Percentiles rank a stretch among this genome's conserved stretches.
These are phyloP conservation scores for Nomada flava DNA, from an alignment of 2,888 invertebrate genomes.

Conservation along the genomic window DNA sequence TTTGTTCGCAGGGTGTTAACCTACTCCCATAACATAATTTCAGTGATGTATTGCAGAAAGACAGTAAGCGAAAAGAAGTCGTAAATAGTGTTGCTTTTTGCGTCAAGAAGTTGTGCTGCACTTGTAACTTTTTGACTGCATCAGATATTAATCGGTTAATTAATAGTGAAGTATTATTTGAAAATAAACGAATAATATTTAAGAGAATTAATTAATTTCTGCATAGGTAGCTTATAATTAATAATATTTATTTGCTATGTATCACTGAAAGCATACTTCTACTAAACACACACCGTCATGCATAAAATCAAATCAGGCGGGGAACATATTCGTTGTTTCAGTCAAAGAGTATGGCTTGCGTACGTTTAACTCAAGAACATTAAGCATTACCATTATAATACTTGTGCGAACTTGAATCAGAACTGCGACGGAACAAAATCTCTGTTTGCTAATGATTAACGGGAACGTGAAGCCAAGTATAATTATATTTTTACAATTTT, in stretches of 20 bases:
- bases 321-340: constrained; percentile 62
- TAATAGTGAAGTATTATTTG: neutral
- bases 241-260: neutral
- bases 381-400: too few relatives aligned
- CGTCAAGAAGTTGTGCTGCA: neutral
- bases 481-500: too few relatives aligned
- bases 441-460: too few relatives aligned
- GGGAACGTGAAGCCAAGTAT: too few relatives aligned
- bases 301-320: constrained; percentile 37
- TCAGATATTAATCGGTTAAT: neutral
- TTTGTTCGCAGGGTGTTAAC: too few relatives aligned
- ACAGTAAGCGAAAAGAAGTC: too few relatives aligned
- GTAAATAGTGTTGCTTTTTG: neutral
- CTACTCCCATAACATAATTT: too few relatives aligned
- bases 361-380: too few relatives aligned
- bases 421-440: too few relatives aligned
- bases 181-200: neutral
- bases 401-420: too few relatives aligned
- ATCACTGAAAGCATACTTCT: constrained; percentile 17
- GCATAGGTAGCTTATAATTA: neutral
- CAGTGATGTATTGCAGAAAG: too few relatives aligned
- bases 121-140: too few relatives aligned
- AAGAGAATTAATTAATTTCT: neutral
- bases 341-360: constrained; percentile 45
- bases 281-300: constrained; percentile 41